Evolutionary conservation across 53 echinoderm and acorn worm genomes (phyloP).

Genomic region (Holothuria scabra): DNA sequence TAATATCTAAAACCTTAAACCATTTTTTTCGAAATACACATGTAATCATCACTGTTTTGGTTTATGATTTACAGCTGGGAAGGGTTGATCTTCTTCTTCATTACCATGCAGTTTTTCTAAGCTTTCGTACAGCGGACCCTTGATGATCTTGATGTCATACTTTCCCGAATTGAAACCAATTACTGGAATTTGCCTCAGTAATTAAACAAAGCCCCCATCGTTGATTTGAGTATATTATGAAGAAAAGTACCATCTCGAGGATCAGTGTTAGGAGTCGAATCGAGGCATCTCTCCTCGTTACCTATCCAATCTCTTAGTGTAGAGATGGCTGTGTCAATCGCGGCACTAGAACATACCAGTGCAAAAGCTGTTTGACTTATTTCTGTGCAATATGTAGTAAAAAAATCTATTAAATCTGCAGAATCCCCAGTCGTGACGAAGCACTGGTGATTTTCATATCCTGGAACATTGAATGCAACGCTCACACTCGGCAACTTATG

Average conservation of each 20-base stretch:
- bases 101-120: background rate
- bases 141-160: conserved; percentile 25
- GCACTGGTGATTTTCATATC: background rate
- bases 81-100: background rate
- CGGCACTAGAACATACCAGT: no score
- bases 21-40: conserved; percentile 9
- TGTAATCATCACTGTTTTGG: background rate
- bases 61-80: conserved; percentile 28
- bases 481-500: conserved; percentile 17
- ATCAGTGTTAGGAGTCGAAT: no score
- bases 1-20: conserved; percentile 37
- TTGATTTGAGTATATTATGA: background rate
- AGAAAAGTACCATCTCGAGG: background rate
- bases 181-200: conserved; percentile 8
- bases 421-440: conserved; percentile 3
- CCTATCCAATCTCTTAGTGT: background rate
- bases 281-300: background rate
- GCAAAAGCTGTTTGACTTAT: conserved; percentile 30
- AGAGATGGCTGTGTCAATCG: no score
- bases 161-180: no score
- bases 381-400: conserved; percentile 17
- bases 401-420: background rate
- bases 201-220: background rate
- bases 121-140: conserved; percentile 16
- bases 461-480: background rate